These are phyloP conservation scores for Sitophilus oryzae DNA, from an alignment of 1,140 invertebrate species.

Conservation along the genomic window DNA sequence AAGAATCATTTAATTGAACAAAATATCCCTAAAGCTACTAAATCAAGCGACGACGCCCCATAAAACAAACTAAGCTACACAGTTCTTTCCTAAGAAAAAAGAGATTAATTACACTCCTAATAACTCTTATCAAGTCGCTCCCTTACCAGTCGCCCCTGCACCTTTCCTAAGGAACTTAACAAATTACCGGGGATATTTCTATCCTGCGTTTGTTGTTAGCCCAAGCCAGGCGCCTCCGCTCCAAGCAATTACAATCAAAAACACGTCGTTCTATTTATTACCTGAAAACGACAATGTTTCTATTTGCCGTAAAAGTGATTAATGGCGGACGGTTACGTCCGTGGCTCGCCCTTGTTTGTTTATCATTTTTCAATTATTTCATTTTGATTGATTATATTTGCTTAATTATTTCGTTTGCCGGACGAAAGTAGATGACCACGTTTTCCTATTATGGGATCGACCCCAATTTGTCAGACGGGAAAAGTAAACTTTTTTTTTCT, in stretches of 20 bases:
- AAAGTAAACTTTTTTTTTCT: neutral
- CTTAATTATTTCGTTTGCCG: constrained; percentile 10
- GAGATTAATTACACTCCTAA: too few relatives aligned
- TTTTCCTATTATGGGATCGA: neutral
- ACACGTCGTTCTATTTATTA: constrained; percentile 16
- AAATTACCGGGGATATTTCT: too few relatives aligned
- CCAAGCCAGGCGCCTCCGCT: neutral
- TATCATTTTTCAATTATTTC: constrained; percentile 25
- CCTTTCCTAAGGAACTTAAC: too few relatives aligned
- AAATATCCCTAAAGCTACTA: too few relatives aligned
- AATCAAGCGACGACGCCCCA: too few relatives aligned
- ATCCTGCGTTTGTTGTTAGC: neutral
- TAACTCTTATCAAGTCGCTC: too few relatives aligned
- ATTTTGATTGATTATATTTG: constrained; percentile 26
- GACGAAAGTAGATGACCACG: neutral
- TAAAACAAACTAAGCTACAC: too few relatives aligned
- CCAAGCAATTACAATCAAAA: constrained; percentile 20
- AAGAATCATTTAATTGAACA: too few relatives aligned
- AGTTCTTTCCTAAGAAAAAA: too few relatives aligned
- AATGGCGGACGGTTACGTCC: constrained; percentile 11
- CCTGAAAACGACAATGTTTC: constrained; percentile 19
- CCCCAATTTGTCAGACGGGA: neutral
- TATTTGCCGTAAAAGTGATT: constrained; percentile 24
- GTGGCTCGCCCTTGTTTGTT: constrained; percentile 19
- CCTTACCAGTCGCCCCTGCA: too few relatives aligned